Evolutionary conservation across 2,797 vertebrate species (phyloP).

Genomic region (Carapus acus): DNA sequence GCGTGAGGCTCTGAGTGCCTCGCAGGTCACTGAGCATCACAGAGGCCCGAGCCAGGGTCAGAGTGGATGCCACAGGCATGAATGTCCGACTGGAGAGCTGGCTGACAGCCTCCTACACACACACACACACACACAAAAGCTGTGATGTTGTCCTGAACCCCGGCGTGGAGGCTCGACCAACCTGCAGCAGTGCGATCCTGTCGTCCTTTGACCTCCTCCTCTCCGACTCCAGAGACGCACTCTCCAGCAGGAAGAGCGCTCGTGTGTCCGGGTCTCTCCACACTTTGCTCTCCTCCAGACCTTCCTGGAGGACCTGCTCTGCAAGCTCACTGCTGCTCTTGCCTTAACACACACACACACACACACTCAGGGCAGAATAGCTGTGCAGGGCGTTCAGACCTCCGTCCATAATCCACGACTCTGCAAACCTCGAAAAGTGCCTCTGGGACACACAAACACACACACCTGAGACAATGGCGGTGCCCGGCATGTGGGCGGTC

Average conservation of each 20-base stretch:
- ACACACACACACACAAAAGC: constrained; percentile 1
- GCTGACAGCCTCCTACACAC: constrained; percentile 61
- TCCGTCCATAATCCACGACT: too few relatives aligned
- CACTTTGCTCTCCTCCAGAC: constrained; percentile 73
- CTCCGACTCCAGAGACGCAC: constrained; percentile 70
- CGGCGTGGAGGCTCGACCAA: constrained; percentile 13
- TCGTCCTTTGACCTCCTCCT: constrained; percentile 40
- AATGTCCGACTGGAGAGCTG: constrained; percentile 55
- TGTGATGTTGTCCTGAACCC: too few relatives aligned
- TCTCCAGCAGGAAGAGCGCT: constrained; percentile 80
- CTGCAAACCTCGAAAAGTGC: too few relatives aligned
- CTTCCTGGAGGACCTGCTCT: constrained; percentile 72
- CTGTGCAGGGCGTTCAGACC: too few relatives aligned
- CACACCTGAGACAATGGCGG: constrained; percentile 58
- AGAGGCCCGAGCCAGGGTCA: constrained; percentile 60
- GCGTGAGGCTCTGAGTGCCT: constrained; percentile 36
- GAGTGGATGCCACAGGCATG: constrained; percentile 51
- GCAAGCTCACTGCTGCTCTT: constrained; percentile 68
- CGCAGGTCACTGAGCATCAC: constrained; percentile 62
- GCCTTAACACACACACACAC: constrained; percentile 57
- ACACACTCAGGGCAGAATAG: constrained; percentile 16
- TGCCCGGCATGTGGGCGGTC: constrained; percentile 61
- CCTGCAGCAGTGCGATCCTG: constrained; percentile 57
- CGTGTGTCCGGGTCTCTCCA: constrained; percentile 77
- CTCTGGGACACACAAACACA: constrained; percentile 18